These are phyloP conservation scores for Bombus ignitus DNA, from an alignment of 1,140 invertebrate species.

Conservation along the genomic window DNA sequence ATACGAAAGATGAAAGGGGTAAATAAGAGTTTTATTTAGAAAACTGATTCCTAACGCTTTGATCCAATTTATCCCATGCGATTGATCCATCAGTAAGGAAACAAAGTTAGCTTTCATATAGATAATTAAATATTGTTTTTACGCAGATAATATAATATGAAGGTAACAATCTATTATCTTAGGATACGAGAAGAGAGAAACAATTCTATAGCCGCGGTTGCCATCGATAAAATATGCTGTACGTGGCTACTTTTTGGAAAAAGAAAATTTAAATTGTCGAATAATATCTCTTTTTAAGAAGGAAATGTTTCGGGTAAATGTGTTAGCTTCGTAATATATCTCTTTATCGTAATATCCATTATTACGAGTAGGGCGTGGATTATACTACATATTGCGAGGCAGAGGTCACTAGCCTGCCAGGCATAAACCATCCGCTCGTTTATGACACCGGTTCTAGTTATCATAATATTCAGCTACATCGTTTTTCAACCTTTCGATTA, in stretches of 20 bases:
- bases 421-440: conserved; percentile 40
- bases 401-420: conserved; percentile 57
- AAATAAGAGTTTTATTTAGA: not conserved
- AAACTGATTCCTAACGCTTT: too few species aligned
- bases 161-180: too few species aligned
- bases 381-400: conserved; percentile 50
- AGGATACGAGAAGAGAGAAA: too few species aligned
- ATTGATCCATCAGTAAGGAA: too few species aligned
- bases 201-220: too few species aligned
- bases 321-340: conserved; percentile 33
- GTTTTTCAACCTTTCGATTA: not conserved
- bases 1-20: not conserved
- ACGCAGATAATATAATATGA: too few species aligned
- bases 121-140: too few species aligned
- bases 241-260: not conserved
- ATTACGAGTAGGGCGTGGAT: conserved; percentile 61
- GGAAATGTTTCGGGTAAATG: not conserved
- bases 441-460: conserved; percentile 30
- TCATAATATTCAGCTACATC: conserved; percentile 7
- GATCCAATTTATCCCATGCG: too few species aligned
- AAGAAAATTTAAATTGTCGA: not conserved
- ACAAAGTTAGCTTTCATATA: too few species aligned
- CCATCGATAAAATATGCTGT: too few species aligned
- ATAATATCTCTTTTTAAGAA: not conserved
- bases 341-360: conserved; percentile 55